Evolutionary conservation across 2,113 vertebrate genomes (phyloP), one percentile per base, ranked within the genome.

Genomic region (Alectura lathami): DNA sequence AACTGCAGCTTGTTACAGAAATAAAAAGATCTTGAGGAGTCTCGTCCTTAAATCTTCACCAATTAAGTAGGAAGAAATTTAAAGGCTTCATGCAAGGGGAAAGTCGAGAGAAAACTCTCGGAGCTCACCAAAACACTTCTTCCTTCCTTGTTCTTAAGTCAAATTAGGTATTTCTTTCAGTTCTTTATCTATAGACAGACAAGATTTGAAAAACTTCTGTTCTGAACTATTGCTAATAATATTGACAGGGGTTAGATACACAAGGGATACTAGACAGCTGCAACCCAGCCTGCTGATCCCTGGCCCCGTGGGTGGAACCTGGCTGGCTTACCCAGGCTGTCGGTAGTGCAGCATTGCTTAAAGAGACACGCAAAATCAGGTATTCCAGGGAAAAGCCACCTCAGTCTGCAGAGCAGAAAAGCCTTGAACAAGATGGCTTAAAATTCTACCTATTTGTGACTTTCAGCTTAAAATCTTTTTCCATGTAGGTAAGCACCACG

Each of bases 1-100:
- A 96, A 76, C 4, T 45, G 91, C 32, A 36, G 45, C 72, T 87
- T 82, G 34, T 86, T 90, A 81, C 54, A 85, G 87, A 87, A 51
- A 88, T 50, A 66, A 83, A 86, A 96, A 89, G 63, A 86, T 6
- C 42, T 74, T 51, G 40, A 90, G 42, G n/a, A 81, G 6, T 23
- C 53, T 87, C 82, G n/a, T 72, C 59, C 34, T 92, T 83, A 81
- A 68, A 72, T 86, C 85, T 84, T 75, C 51, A 79, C 27, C 57
- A 81, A 54, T 76, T 62, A 81, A 68, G 32, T 60, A n/a, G n/a
- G 40, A 86, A 84, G 69, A 90, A 60, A 64, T 84, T 23, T 50
- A 80, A 86, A 89, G 53, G 30, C 2, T 3, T 26, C 18, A 18
- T 70, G 42, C 48, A 79, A 3, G 6, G 22, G 85, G 45, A 83